A percentile compares a stretch with the other conserved stretches of the same genome.
Conservation (phyloP, 1,140 invertebrate genomes). For the Conus betulinus region DNA sequence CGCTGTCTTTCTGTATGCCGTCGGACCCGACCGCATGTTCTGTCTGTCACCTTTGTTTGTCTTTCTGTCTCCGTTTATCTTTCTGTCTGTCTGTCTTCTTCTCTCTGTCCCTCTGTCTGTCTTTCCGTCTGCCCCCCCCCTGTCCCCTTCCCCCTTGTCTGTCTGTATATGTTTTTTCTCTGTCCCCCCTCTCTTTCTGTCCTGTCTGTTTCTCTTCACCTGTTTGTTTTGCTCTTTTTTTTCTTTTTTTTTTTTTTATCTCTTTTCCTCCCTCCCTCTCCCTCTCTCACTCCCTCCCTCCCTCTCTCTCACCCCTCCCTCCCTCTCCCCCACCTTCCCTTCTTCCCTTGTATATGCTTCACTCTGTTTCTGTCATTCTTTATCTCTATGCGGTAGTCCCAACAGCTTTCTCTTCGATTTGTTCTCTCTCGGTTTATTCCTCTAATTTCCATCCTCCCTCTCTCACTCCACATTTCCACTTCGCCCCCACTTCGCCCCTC, state of each 20-base stretch:
- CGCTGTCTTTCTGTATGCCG: too few relatives aligned
- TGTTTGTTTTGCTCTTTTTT: neutral
- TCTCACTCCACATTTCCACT: too few relatives aligned
- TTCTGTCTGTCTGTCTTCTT: too few relatives aligned
- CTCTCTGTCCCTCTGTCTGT: too few relatives aligned
- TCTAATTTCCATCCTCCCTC: neutral
- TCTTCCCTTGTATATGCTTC: neutral
- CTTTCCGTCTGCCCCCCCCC: neutral
- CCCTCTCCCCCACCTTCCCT: neutral
- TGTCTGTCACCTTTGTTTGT: too few relatives aligned
- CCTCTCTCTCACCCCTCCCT: neutral
- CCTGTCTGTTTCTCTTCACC: slow-evolving; percentile 11
- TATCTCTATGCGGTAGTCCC: too few relatives aligned
- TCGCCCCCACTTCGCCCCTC: too few relatives aligned
- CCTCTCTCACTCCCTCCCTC: neutral
- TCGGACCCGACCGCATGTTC: too few relatives aligned
- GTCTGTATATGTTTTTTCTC: slow-evolving; percentile 9
- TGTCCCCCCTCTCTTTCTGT: slow-evolving; percentile 2
- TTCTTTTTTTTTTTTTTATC: neutral
- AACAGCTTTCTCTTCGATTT: neutral
- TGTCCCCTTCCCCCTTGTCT: too few relatives aligned
- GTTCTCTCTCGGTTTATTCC: neutral
- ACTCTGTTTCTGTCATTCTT: neutral
- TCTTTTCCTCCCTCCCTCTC: neutral
- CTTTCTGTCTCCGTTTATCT: too few relatives aligned